These are phyloP conservation scores for Hydropotes inermis DNA, from an alignment of 2,113 vertebrate species.

Conservation along the genomic window DNA sequence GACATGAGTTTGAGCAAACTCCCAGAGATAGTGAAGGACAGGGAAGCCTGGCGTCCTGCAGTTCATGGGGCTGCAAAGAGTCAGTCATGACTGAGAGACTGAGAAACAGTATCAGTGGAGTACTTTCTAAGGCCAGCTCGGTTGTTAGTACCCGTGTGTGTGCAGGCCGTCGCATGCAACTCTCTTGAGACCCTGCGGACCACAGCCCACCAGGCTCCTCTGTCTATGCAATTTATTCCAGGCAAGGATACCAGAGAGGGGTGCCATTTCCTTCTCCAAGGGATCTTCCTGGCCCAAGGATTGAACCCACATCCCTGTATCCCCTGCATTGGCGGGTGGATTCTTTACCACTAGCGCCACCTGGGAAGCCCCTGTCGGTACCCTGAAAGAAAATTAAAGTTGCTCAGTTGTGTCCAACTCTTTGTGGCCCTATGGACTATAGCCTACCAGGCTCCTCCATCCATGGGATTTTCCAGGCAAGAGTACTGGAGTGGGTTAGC, in stretches of 20 bases:
- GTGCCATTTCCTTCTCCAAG: not conserved
- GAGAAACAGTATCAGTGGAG: rapidly evolving
- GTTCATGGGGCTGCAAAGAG: not conserved
- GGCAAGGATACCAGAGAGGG: not conserved
- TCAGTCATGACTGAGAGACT: not conserved
- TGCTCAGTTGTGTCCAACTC: rapidly evolving
- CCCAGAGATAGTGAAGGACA: not conserved
- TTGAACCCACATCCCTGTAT: not conserved
- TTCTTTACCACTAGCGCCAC: not conserved
- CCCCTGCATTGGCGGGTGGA: not conserved
- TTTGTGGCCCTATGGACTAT: not conserved
- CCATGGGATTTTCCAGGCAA: not conserved
- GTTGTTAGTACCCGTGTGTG: not conserved
- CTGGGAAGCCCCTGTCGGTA: not conserved
- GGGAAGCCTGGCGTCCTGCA: not conserved
- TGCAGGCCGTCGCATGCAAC: not conserved
- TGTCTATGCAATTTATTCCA: not conserved
- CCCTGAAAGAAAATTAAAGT: not conserved
- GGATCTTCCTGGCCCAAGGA: not conserved
- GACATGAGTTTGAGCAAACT: not conserved
- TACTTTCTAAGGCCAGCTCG: rapidly evolving
- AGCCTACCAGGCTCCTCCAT: not conserved
- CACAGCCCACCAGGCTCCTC: not conserved
- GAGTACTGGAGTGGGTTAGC: not conserved
- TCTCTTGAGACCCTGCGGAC: not conserved